Percentiles rank a stretch among this genome's conserved stretches.
Conservation (phyloP, 2,113 vertebrate genomes). For the Eretmochelys imbricata region DNA sequence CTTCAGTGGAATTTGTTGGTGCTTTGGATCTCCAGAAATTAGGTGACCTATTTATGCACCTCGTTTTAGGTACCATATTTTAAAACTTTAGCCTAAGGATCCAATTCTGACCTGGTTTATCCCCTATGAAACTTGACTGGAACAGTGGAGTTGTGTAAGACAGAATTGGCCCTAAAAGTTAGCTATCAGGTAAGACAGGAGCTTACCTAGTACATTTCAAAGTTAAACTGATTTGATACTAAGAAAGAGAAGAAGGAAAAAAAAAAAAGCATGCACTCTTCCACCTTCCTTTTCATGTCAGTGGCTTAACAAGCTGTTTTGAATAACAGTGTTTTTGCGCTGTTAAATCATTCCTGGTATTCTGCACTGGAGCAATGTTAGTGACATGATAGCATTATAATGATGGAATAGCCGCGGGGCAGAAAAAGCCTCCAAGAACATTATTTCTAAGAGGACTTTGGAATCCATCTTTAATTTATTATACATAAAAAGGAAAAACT, state of each 20-base stretch:
- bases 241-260: neutral
- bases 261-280: neutral
- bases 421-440: neutral
- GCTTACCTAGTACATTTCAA: neutral
- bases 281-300: neutral
- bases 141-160: neutral
- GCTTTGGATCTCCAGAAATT: neutral
- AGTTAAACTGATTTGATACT: neutral
- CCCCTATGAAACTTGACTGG: neutral
- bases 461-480: slow-evolving; percentile 2
- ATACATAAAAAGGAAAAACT: neutral
- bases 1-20: neutral
- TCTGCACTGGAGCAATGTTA: neutral
- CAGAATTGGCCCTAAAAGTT: neutral
- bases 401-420: neutral
- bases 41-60: neutral
- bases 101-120: neutral
- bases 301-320: neutral
- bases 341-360: neutral
- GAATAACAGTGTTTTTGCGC: neutral
- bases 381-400: neutral
- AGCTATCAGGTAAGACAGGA: neutral
- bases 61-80: neutral
- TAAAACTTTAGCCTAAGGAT: neutral
- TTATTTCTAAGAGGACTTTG: slow-evolving; percentile 2